These are phyloP conservation scores for Mayetiola destructor DNA, from an alignment of 2,888 invertebrate species.

Conservation along the genomic window DNA sequence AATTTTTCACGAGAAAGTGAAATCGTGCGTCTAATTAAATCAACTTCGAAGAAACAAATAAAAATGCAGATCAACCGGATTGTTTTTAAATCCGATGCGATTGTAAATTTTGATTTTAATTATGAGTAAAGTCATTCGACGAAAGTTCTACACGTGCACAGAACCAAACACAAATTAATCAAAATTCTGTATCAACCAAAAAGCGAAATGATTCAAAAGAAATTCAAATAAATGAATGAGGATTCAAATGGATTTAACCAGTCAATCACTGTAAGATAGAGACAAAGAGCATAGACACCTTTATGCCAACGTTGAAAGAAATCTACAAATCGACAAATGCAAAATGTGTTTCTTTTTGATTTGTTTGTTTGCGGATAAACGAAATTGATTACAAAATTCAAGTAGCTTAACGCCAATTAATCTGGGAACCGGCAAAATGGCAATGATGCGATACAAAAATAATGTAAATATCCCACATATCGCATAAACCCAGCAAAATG, in stretches of 20 bases:
- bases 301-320: too few relatives aligned
- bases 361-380: not conserved
- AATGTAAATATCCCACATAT: not conserved
- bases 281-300: conserved; percentile 12
- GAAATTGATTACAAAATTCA: conserved; percentile 5
- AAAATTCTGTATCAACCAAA: not conserved
- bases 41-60: not conserved
- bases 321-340: conserved; percentile 4
- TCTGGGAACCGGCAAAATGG: not conserved
- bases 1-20: not conserved
- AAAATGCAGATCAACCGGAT: not conserved
- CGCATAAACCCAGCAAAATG: not conserved
- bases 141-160: conserved; percentile 2
- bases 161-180: conserved; percentile 1
- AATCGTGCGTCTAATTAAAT: conserved; percentile 6
- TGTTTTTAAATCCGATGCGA: not conserved
- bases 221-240: not conserved
- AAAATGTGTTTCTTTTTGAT: not conserved
- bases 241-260: not conserved
- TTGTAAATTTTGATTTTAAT: conserved; percentile 8
- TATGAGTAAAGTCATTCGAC: conserved; percentile 11
- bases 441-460: not conserved
- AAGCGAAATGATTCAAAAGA: not conserved
- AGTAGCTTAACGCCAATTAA: conserved; percentile 10
- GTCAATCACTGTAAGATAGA: not conserved